Base-by-base conservation (phyloP, 2,888 invertebrate genomes). In the Caenorhabditis afra region DNA sequence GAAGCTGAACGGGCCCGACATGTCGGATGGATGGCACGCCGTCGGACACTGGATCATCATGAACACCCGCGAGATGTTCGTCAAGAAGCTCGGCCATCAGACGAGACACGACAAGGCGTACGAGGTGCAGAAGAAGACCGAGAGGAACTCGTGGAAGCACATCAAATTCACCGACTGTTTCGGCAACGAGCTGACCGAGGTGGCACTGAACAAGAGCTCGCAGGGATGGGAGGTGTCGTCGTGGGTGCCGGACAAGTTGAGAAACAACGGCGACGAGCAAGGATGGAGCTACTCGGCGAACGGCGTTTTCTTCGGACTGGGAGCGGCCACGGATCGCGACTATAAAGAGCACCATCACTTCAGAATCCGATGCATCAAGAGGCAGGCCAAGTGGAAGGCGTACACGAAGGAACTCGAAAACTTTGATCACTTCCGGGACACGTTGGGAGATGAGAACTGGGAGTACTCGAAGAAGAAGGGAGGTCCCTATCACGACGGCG, bases 211-310 rank as follows among this genome's bases (percentile, higher is more conserved):
- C 11, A 57, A 61, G 11, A 45, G 71, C 5, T 57, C 79, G 5
- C 55, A 64, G 14, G 82, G 87, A 1, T 87, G 86, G 84, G 75
- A 75, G 49, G 85, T 81, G 41, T 70, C 65, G 8, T 75, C 64
- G n/a, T 88, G 87, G 87, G 29, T 50, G n/a, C 62, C 79, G 7
- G 88, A 88, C 45, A 74, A 81, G 22, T 81, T 85, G 41, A 65
- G 79, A n/a, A 85, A 82, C 45, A 73, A 81, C 20, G 87, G 88
- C 18, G 88, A 87, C 41, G 80, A 82, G 18, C 82, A 87, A 14
- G 88, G 88, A 53, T 88, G 87, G 87, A 39, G 71, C 12, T 88
- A 88, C 50, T 83, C 87, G 8, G 59, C 79, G 18, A 71, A 68
- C 12, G 76, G 77, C 0, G 64, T 79, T 12, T 88, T 88, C 62